Base-by-base conservation (phyloP, 2,797 vertebrate species). In the Coilia nasus region DNA sequence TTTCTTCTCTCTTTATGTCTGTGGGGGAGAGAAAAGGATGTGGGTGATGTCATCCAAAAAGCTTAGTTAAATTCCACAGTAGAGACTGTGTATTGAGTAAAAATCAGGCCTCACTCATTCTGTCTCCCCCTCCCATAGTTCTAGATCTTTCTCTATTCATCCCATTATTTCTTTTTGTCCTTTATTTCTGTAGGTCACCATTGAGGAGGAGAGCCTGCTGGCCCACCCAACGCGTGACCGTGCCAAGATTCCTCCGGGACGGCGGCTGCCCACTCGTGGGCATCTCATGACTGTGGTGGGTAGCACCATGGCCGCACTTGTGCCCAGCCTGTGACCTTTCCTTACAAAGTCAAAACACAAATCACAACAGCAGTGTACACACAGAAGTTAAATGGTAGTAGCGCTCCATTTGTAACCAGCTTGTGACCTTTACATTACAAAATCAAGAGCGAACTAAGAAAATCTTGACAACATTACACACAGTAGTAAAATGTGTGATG, bases 261-360 rank as follows among this genome's bases (percentile, higher is more conserved):
- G 98, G 3, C 96, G 98, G 1, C 96, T 98, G 23, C 98, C 98
- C 0, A 98, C 97, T 0, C 94, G 97, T 71, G 98, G 97, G 88
- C 98, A 99, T 90, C 93, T 99, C 62, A 96, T 98, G 96, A 96
- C 97, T 6, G 97, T 97, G 97, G 98, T 99, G 92, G 0, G 96
- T 96, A 57, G 62, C 35, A 5, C 35, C 81, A 54, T 85, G 14
- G 64, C 64, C 28, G 14, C 71, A 78, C 71, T 78, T 78, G 71
- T 78, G 71, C 50, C 50, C 50, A 54, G 50, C 50, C 50, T 54
- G 9, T 54, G 50, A 54, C 50, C 50, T 54, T 54, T 54, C 7
- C 50, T 14, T 1, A 54, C 50, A 54, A 14, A 54, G 50, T 41
- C 50, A 54, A 9, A 54, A 1, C 7, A 9, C 50, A 3, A 54